Evolutionary conservation across 2,888 invertebrate genomes (phyloP).

Genomic region (Erpobdella octoculata): DNA sequence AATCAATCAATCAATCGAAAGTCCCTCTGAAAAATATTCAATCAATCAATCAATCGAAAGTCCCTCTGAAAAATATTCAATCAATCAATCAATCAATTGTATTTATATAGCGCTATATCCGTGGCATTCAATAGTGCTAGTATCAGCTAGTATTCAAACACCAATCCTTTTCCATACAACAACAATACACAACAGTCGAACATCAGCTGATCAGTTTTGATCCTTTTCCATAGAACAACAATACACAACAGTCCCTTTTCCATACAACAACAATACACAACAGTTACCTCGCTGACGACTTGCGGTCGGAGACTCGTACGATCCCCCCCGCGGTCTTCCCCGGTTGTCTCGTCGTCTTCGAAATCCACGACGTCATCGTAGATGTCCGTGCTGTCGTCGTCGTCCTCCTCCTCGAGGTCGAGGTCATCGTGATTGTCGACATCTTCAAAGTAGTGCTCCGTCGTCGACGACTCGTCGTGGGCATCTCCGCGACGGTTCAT

Average conservation of each 20-base stretch:
- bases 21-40: not conserved
- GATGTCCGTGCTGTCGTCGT: conserved; percentile 2
- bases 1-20: not conserved
- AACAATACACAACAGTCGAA: too few relatives aligned
- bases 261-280: too few relatives aligned
- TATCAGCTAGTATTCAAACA: not conserved
- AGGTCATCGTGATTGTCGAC: conserved; percentile 5
- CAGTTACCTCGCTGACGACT: too few relatives aligned
- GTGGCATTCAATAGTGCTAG: too few relatives aligned
- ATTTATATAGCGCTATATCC: too few relatives aligned
- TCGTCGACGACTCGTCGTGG: not conserved
- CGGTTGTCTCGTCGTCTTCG: not conserved
- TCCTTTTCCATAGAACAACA: too few relatives aligned
- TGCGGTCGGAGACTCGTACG: too few relatives aligned
- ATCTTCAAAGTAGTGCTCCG: not conserved
- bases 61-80: too few relatives aligned
- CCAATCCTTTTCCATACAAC: too few relatives aligned
- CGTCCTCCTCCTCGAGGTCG: conserved; percentile 18
- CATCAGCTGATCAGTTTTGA: not conserved
- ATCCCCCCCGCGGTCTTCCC: not conserved
- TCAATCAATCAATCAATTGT: too few relatives aligned
- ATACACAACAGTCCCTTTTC: too few relatives aligned
- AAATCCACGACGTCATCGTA: conserved; percentile 2
- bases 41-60: not conserved
- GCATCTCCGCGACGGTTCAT: not conserved